phyloP scores from a whole-genome alignment of 2,113 vertebrate genomes.

The Nipponia nippon region DNA sequence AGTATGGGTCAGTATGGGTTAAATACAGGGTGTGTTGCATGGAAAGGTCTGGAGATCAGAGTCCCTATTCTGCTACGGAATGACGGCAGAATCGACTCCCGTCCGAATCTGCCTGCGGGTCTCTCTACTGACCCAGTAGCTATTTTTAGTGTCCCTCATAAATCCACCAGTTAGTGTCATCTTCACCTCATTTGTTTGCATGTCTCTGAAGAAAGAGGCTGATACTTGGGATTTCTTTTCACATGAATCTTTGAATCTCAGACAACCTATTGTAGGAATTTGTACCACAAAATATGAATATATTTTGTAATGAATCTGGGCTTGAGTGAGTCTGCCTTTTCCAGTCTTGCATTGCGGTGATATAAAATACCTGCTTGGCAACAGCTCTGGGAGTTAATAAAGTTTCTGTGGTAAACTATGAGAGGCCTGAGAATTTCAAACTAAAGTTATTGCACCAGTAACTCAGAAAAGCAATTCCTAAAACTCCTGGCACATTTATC shows the following conservation, averaged over 20 bases:
- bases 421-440: conserved; percentile 75
- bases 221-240: background rate
- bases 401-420: conserved; percentile 75
- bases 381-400: conserved; percentile 73
- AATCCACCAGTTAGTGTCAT: background rate
- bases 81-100: background rate
- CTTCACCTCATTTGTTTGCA: background rate
- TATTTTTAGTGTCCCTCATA: background rate
- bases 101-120: rapidly evolving
- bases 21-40: background rate
- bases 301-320: conserved; percentile 63
- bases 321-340: conserved; percentile 56
- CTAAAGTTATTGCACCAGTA: conserved; percentile 78
- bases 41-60: background rate
- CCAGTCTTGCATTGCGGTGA: conserved; percentile 31
- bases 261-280: conserved; percentile 10
- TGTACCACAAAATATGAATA: background rate
- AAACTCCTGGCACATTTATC: conserved; percentile 76
- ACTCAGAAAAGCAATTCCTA: conserved; percentile 81
- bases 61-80: background rate
- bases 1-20: background rate
- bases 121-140: background rate
- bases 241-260: background rate
- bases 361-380: conserved; percentile 73
- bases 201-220: background rate